Evolutionary conservation across 53 echinoderm and acorn worm genomes (phyloP).

Genomic region (Paelopatides confundens): DNA sequence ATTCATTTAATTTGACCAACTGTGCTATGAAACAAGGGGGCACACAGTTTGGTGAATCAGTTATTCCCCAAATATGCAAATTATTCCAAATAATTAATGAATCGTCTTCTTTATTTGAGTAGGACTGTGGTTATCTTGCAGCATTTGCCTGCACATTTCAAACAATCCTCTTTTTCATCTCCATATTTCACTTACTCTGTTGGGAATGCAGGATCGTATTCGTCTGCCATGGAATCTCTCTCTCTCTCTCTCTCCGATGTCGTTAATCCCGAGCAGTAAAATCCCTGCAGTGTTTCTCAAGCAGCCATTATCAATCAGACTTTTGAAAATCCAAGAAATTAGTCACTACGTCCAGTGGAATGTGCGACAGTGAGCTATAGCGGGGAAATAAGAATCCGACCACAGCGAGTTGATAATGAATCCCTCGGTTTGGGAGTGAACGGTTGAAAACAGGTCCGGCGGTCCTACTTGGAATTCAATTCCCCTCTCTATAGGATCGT

Average conservation of each 20-base stretch:
- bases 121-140: background rate
- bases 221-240: constrained; percentile 65
- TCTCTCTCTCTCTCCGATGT: background rate
- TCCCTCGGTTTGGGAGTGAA: background rate
- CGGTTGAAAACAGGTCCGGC: background rate
- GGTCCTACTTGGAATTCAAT: background rate
- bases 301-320: background rate
- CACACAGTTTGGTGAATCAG: too few species aligned
- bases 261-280: background rate
- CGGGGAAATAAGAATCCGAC: background rate
- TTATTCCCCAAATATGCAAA: too few species aligned
- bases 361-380: background rate
- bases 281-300: background rate
- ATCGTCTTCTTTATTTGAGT: too few species aligned
- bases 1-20: background rate
- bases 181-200: constrained; percentile 78
- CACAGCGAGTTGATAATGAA: background rate
- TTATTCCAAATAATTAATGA: too few species aligned
- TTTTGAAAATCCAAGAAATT: background rate
- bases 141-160: background rate
- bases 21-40: too few species aligned
- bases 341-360: background rate
- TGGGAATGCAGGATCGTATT: constrained; percentile 88
- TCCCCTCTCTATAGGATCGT: background rate
- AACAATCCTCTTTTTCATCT: background rate